Conservation (phyloP, 2,113 vertebrate species). For the Alectura lathami region DNA sequence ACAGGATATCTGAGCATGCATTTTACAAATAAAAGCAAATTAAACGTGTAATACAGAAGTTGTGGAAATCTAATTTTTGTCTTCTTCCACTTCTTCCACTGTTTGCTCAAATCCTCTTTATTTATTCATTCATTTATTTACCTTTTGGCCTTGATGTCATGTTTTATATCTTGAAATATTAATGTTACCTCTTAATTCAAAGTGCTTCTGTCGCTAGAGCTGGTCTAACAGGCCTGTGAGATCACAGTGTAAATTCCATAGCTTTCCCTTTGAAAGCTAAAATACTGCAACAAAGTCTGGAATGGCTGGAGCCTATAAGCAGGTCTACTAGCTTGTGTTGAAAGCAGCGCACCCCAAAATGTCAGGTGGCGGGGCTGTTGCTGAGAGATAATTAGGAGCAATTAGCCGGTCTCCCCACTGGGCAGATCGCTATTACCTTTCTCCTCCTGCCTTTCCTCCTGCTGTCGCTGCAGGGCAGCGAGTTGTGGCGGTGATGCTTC, state of each 20-base stretch:
- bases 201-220: background rate
- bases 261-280: background rate
- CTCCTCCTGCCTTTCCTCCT: background rate
- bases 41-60: background rate
- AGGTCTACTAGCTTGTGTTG: background rate
- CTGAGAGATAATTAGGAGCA: slow-evolving; percentile 68
- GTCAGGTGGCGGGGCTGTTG: slow-evolving; percentile 49
- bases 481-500: background rate
- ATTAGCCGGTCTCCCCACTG: slow-evolving; percentile 73
- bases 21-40: background rate
- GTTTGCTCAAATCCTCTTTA: background rate
- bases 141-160: background rate
- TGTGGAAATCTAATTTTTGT: background rate
- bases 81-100: background rate
- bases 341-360: slow-evolving; percentile 39
- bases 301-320: background rate
- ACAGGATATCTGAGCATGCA: background rate
- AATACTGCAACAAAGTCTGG: background rate
- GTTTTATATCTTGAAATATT: background rate
- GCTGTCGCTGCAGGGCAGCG: background rate
- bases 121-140: background rate
- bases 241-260: background rate
- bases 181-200: background rate
- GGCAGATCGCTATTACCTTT: slow-evolving; percentile 31
- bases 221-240: background rate